Base-by-base conservation (phyloP, 2,888 invertebrate genomes). In the Calephelis perditalis region DNA sequence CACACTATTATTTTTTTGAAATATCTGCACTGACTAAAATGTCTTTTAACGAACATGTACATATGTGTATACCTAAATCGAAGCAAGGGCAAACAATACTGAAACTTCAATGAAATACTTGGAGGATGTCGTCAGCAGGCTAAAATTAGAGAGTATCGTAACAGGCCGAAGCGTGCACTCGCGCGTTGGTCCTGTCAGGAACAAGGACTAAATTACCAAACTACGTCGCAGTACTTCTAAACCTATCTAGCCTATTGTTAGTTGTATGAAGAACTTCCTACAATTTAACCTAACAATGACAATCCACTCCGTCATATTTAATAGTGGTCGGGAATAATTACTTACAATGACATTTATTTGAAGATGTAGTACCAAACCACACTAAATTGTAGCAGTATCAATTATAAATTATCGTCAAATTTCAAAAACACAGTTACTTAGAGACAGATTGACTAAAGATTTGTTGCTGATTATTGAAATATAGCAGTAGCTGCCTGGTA, bases 81-180 rank as follows among this genome's bases (percentile, higher is more conserved):
- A 59, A 64, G 64, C 63, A 60, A 52, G 49, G 55, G 60, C 62
- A 67, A 69, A 66, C 66, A 65, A 75, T 79, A 77, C 77, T 76
- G 72, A 72, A 75, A 75, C 78, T 75, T 74, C 76, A 79, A 76
- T 78, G 77, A 76, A 78, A 85, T 84, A 78, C 79, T 82, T 81
- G 67, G 74, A 73, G 70, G 73, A 76, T 81, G 79, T 76, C 79
- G 81, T 86, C 82, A 80, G 71, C 69, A 52, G 60, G 76, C 85
- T 85, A 86, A 82, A 87, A 82, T 85, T 87, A 86, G 80, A 64
- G 43, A 37, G 67, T 74, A 75, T 77, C 75, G 73, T 78, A 78
- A 77, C 79, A 71, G 73, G 76, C 73, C 76, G 72, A 75, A 75
- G 75, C 75, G 71, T 73, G 76, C 74, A 73, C 77, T 78, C 81